phyloP scores from a whole-genome alignment of 2,888 invertebrate species.

The Brachyptera risi region DNA sequence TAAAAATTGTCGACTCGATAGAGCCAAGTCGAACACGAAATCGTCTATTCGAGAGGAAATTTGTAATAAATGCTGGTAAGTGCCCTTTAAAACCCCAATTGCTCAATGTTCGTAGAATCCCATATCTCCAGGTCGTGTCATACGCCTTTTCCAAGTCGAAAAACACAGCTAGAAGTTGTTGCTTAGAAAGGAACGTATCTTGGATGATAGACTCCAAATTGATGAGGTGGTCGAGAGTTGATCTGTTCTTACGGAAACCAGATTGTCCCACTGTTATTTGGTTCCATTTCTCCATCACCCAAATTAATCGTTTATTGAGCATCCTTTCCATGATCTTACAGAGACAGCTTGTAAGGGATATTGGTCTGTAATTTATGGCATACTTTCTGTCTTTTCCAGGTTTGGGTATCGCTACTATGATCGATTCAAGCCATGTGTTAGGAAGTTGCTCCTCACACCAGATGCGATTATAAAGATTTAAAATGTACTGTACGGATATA shows the following conservation, averaged over 20 bases:
- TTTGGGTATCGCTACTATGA: constrained; percentile 8
- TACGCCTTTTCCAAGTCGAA: constrained; percentile 31
- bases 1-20: not conserved
- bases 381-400: constrained; percentile 3
- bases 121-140: constrained; percentile 31
- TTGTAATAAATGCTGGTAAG: too few species aligned
- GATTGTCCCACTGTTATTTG: constrained; percentile 29
- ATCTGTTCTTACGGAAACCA: constrained; percentile 7
- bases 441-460: constrained; percentile 14
- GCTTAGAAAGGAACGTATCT: constrained; percentile 31
- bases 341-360: constrained; percentile 36
- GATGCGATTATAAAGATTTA: constrained; percentile 9
- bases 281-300: constrained; percentile 31
- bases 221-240: constrained; percentile 16
- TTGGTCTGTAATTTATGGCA: constrained; percentile 33
- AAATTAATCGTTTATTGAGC: constrained; percentile 34
- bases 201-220: constrained; percentile 32
- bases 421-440: constrained; percentile 2
- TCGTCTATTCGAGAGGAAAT: constrained; percentile 12
- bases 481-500: not conserved
- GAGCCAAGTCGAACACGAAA: constrained; percentile 11
- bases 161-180: constrained; percentile 33
- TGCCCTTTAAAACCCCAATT: constrained; percentile 30
- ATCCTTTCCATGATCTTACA: constrained; percentile 36
- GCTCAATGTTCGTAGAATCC: constrained; percentile 26